phyloP scores from a whole-genome alignment of 2,113 vertebrate species.

The Tychaedon coryphoeus region DNA sequence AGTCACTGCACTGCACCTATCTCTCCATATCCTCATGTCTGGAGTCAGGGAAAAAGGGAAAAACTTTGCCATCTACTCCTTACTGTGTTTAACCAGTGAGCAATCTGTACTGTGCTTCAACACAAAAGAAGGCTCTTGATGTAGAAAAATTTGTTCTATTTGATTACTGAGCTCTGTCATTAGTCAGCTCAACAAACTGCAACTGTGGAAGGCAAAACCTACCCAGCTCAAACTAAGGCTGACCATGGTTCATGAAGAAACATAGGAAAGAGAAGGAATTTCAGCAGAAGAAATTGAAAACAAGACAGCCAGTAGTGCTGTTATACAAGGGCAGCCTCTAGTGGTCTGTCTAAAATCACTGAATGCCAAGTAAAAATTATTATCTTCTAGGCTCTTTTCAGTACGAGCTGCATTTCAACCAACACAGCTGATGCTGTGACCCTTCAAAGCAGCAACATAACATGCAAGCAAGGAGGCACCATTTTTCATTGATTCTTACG shows the following conservation, averaged over 20 bases:
- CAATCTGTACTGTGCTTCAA: neutral
- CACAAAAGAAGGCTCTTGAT: neutral
- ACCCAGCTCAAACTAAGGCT: neutral
- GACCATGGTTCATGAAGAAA: neutral
- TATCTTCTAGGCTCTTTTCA: neutral
- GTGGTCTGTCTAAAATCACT: constrained; percentile 5
- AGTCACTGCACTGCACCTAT: neutral
- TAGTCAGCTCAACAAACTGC: neutral
- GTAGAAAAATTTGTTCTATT: neutral
- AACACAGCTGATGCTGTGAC: neutral
- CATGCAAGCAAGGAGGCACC: neutral
- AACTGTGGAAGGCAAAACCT: neutral
- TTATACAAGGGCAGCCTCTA: constrained; percentile 58
- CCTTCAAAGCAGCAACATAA: neutral
- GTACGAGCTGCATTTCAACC: neutral
- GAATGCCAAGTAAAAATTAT: neutral
- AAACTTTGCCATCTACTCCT: neutral
- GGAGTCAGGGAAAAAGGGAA: neutral
- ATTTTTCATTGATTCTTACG: neutral
- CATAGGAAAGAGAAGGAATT: neutral
- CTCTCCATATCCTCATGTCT: neutral
- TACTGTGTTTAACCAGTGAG: neutral
- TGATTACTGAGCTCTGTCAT: neutral
- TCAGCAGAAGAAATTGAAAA: neutral
- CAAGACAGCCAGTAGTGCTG: neutral